Evolutionary conservation across 2,797 vertebrate genomes (phyloP).

Genomic region (Sebastes taczanowskii): DNA sequence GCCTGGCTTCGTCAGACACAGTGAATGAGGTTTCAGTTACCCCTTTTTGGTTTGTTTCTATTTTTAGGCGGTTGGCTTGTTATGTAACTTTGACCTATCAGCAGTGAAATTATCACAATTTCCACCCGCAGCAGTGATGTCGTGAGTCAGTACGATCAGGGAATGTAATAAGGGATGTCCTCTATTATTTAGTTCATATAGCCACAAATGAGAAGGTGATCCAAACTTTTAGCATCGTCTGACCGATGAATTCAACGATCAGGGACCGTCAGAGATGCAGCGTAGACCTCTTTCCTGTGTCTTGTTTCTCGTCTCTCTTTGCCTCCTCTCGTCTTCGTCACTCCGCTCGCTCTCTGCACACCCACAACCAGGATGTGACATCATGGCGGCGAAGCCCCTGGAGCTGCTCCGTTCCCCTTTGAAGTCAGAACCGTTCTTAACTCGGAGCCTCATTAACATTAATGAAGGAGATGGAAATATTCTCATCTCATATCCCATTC

Average conservation of each 20-base stretch:
- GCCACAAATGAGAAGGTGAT: neutral
- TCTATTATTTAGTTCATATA: accelerated
- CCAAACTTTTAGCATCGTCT: neutral
- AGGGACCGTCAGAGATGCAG: neutral
- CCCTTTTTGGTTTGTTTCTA: conserved; percentile 40
- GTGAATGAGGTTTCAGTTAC: conserved; percentile 6
- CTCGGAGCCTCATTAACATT: conserved; percentile 64
- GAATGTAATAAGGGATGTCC: neutral
- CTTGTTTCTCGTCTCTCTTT: neutral
- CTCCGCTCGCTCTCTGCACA: neutral
- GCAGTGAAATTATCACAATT: conserved; percentile 22
- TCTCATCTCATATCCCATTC: conserved; percentile 47
- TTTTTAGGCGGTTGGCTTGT: conserved; percentile 37
- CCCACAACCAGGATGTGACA: conserved; percentile 49
- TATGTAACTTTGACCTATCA: conserved; percentile 39
- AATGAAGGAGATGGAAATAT: conserved; percentile 63
- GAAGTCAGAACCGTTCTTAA: conserved; percentile 48
- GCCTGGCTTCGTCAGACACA: neutral
- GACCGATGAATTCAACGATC: neutral
- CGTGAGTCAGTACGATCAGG: neutral
- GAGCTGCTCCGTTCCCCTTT: conserved; percentile 49
- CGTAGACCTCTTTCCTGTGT: neutral
- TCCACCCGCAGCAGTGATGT: conserved; percentile 9
- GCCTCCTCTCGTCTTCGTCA: neutral
- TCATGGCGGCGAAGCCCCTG: conserved; percentile 27